phyloP scores from a whole-genome alignment of 2,888 invertebrate genomes.

The Trichogramma dendrolimi region DNA sequence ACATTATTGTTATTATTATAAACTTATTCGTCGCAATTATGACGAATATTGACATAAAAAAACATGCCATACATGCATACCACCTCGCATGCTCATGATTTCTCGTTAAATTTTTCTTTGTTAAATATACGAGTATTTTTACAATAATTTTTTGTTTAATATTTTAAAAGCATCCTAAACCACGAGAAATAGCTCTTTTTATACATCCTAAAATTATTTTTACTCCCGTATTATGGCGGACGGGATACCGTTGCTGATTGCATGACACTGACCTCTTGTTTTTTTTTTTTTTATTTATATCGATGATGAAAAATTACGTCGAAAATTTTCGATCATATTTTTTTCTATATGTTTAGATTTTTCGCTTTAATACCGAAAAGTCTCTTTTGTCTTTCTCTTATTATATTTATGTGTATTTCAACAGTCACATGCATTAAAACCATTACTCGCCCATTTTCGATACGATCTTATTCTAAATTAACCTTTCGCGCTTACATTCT shows the following conservation, averaged over 20 bases:
- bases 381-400: conserved; percentile 22
- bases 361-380: neutral
- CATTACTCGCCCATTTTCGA: conserved; percentile 27
- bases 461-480: conserved; percentile 15
- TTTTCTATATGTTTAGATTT: neutral
- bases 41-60: too few relatives aligned
- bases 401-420: neutral
- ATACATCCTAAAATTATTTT: conserved; percentile 48
- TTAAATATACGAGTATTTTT: conserved; percentile 45
- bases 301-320: conserved; percentile 1
- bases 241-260: conserved; percentile 45
- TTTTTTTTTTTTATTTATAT: neutral
- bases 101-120: conserved; percentile 29
- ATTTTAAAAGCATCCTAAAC: conserved; percentile 30
- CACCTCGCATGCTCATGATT: conserved; percentile 14
- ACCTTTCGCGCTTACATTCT: conserved; percentile 27
- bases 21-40: too few relatives aligned
- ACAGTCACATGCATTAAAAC: conserved; percentile 24
- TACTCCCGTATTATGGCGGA: conserved; percentile 45
- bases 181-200: conserved; percentile 41
- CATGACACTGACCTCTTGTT: conserved; percentile 21
- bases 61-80: conserved; percentile 2
- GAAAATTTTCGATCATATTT: conserved; percentile 1
- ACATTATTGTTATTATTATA: too few relatives aligned
- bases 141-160: conserved; percentile 42